Conservation (phyloP, 1,140 invertebrate species). For the Campoletis sonorensis region DNA sequence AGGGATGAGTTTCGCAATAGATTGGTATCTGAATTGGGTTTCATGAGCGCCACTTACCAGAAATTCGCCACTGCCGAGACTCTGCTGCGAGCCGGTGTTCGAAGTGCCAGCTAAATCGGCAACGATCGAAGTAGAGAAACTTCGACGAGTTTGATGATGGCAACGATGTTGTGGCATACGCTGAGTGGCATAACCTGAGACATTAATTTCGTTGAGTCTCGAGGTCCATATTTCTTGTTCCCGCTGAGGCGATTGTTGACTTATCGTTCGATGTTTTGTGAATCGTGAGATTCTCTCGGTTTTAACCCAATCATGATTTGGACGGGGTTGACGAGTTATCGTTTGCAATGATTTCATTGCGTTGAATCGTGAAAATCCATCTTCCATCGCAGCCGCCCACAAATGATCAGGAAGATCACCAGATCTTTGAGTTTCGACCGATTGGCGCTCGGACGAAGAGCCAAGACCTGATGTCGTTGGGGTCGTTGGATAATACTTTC, state of each 20-base stretch:
- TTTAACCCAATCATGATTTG: conserved; percentile 69
- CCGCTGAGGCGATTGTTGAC: conserved; percentile 61
- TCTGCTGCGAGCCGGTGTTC: conserved; percentile 64
- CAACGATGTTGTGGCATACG: conserved; percentile 62
- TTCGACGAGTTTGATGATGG: conserved; percentile 65
- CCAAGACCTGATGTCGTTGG: conserved; percentile 67
- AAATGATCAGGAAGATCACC: conserved; percentile 64
- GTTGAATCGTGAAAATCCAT: conserved; percentile 64
- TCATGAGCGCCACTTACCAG: conserved; percentile 60
- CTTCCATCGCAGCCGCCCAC: conserved; percentile 65
- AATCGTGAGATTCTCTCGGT: conserved; percentile 66
- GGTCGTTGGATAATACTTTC: conserved; percentile 63
- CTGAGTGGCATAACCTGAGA: conserved; percentile 60
- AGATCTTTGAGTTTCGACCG: conserved; percentile 62
- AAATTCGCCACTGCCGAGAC: conserved; percentile 66
- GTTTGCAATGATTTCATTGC: conserved; percentile 64
- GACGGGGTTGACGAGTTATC: conserved; percentile 66
- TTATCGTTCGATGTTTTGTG: conserved; percentile 66
- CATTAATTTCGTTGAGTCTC: conserved; percentile 56
- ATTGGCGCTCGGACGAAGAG: conserved; percentile 66
- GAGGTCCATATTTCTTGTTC: conserved; percentile 68
- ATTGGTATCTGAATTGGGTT: not conserved
- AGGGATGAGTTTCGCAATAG: not conserved
- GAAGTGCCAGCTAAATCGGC: conserved; percentile 66
- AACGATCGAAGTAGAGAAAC: conserved; percentile 69